A percentile compares a stretch with the other conserved stretches of the same genome.
Conservation (phyloP, 2,113 vertebrate genomes). For the Menura novaehollandiae region DNA sequence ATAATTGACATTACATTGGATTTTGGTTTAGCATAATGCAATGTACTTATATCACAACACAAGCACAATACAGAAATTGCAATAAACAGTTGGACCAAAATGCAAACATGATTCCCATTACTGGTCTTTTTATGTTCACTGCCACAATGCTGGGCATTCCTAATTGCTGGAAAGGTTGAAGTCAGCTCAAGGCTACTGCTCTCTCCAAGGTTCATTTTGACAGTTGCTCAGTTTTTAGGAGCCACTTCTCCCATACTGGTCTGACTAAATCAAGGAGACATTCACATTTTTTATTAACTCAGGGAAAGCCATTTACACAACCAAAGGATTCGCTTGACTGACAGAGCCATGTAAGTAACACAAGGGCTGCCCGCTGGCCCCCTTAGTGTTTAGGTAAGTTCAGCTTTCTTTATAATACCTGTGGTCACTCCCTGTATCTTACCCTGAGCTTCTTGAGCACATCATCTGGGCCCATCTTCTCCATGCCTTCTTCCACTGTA, state of each 20-base stretch:
- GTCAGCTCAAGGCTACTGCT: neutral
- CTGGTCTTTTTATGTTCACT: neutral
- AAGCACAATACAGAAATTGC: neutral
- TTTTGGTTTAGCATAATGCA: neutral
- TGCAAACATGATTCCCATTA: neutral
- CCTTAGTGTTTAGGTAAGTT: neutral
- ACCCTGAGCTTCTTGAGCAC: neutral
- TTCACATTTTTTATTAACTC: neutral
- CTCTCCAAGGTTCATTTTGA: neutral
- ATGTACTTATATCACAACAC: neutral
- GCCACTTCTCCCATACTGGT: neutral
- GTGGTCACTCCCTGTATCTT: neutral
- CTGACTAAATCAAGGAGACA: neutral
- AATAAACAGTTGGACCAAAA: neutral
- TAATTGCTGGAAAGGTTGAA: neutral
- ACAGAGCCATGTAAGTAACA: neutral
- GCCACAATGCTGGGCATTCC: neutral
- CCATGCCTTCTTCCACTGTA: neutral
- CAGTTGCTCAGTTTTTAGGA: neutral
- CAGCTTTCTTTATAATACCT: neutral
- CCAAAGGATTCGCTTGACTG: neutral
- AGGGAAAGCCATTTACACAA: neutral
- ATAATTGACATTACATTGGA: neutral
- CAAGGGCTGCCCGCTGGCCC: no score
- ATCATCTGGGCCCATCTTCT: neutral